phyloP scores from a whole-genome alignment of 1,140 invertebrate species.

The Saxidomus purpurata region DNA sequence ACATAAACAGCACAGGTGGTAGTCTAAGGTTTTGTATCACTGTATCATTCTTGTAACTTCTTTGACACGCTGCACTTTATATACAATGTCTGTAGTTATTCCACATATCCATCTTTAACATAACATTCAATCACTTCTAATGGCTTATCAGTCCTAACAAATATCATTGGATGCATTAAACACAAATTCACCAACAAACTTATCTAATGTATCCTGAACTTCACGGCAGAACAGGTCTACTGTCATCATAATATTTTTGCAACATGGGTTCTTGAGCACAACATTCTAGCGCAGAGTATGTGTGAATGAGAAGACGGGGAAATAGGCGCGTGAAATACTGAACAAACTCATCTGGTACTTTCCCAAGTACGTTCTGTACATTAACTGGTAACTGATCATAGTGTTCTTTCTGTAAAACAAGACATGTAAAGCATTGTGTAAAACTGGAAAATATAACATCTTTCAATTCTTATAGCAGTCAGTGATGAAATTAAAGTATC shows the following conservation, averaged over 20 bases:
- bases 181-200: not conserved
- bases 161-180: not conserved
- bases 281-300: slow-evolving; percentile 83
- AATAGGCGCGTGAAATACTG: slow-evolving; percentile 97
- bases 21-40: too few relatives aligned
- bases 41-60: too few relatives aligned
- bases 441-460: too few relatives aligned
- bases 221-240: not conserved
- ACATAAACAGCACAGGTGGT: not conserved
- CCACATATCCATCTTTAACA: too few relatives aligned
- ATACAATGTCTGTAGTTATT: too few relatives aligned
- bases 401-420: slow-evolving; percentile 95
- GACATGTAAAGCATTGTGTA: too few relatives aligned
- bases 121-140: too few relatives aligned
- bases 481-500: too few relatives aligned
- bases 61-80: too few relatives aligned
- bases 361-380: slow-evolving; percentile 94
- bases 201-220: not conserved
- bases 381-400: slow-evolving; percentile 95
- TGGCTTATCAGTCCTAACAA: too few relatives aligned
- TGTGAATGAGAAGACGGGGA: slow-evolving; percentile 94
- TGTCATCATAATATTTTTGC: slow-evolving; percentile 81
- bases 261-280: slow-evolving; percentile 81
- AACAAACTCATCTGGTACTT: slow-evolving; percentile 95
- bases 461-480: too few relatives aligned